Evolutionary conservation across 2,888 invertebrate genomes (phyloP).

Genomic region (Noctua janthina): DNA sequence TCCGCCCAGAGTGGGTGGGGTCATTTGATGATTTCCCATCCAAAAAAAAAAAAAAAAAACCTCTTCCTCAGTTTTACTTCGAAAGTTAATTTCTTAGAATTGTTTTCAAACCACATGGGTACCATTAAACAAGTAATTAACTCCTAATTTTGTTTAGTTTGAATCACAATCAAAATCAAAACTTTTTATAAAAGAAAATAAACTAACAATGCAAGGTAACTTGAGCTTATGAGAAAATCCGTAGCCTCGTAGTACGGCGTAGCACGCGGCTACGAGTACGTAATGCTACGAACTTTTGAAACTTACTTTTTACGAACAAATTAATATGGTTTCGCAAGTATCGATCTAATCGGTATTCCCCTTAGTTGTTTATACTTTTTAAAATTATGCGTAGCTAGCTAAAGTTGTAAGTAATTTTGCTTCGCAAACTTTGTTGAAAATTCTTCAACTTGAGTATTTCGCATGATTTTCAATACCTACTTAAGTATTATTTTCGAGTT

Average conservation of each 20-base stretch:
- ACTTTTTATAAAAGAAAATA: slow-evolving; percentile 1
- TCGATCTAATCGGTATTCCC: slow-evolving; percentile 17
- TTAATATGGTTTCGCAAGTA: slow-evolving; percentile 24
- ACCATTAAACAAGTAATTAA: background rate
- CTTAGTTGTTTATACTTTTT: background rate
- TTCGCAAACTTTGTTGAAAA: slow-evolving; percentile 19
- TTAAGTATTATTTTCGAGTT: background rate
- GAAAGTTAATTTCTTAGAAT: background rate
- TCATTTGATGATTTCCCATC: too few relatives aligned
- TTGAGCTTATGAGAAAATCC: slow-evolving; percentile 13
- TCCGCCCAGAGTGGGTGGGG: too few relatives aligned
- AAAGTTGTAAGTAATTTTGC: slow-evolving; percentile 7
- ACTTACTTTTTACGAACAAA: slow-evolving; percentile 20
- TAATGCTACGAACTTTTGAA: slow-evolving; percentile 56
- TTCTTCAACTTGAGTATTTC: slow-evolving; percentile 2
- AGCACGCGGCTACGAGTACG: slow-evolving; percentile 54
- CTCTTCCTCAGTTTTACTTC: background rate
- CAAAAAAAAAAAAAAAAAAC: too few relatives aligned
- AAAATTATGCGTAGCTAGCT: background rate
- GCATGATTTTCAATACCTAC: background rate
- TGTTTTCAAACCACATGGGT: background rate
- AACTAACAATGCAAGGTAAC: slow-evolving; percentile 7
- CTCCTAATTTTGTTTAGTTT: slow-evolving; percentile 8
- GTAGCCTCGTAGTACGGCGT: slow-evolving; percentile 53
- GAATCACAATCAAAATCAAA: background rate